Evolutionary conservation across 2,113 vertebrate species (phyloP).

Genomic region (Lampris megalopsis): DNA sequence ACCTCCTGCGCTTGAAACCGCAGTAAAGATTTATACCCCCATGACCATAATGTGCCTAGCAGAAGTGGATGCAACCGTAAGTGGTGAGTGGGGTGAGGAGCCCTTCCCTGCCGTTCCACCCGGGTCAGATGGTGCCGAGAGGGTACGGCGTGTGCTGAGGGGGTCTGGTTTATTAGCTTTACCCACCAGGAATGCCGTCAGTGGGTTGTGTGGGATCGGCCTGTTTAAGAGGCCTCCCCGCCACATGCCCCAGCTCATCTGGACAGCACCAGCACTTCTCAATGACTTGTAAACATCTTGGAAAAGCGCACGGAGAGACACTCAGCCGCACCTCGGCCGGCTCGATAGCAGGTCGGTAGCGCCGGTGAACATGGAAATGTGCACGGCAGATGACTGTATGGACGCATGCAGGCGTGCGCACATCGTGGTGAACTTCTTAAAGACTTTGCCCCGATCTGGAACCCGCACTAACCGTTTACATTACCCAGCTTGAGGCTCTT

Average conservation of each 20-base stretch:
- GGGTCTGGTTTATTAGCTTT: slow-evolving; percentile 64
- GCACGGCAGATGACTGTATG: slow-evolving; percentile 69
- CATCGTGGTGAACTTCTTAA: slow-evolving; percentile 62
- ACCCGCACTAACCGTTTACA: slow-evolving; percentile 70
- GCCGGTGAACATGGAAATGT: slow-evolving; percentile 61
- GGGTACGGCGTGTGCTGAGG: slow-evolving; percentile 44
- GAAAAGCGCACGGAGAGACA: slow-evolving; percentile 73
- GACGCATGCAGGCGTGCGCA: slow-evolving; percentile 48
- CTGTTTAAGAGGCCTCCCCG: slow-evolving; percentile 54
- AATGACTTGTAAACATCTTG: slow-evolving; percentile 68
- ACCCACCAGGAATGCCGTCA: slow-evolving; percentile 68
- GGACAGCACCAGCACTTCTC: slow-evolving; percentile 70
- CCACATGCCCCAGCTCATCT: slow-evolving; percentile 69
- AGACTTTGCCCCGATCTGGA: slow-evolving; percentile 64
- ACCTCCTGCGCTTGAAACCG: background rate
- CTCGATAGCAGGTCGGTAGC: slow-evolving; percentile 74
- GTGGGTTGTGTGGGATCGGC: slow-evolving; percentile 66
- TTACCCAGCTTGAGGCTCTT: slow-evolving; percentile 42
- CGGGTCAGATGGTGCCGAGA: slow-evolving; percentile 56
- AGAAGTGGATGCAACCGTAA: slow-evolving; percentile 33
- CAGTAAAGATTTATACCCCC: background rate
- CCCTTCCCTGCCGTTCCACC: slow-evolving; percentile 58
- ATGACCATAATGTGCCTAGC: slow-evolving; percentile 41
- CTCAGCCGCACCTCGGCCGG: slow-evolving; percentile 67
- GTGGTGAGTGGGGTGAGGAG: slow-evolving; percentile 24